Evolutionary conservation across 2,113 vertebrate genomes (phyloP), one percentile per base, ranked within the genome.

Genomic region (Porphyrio hochstetteri): DNA sequence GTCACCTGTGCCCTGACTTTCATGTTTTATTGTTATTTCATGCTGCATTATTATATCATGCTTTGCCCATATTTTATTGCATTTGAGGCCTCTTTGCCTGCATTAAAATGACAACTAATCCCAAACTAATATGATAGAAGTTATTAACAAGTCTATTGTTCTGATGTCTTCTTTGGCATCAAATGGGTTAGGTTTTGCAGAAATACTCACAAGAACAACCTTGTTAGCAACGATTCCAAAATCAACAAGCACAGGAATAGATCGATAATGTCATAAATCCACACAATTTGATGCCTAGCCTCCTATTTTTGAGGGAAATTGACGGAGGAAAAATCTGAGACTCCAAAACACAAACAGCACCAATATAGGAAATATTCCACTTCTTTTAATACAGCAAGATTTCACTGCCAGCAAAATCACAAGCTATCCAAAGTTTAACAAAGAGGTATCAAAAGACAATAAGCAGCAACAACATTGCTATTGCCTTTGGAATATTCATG

Each of bases 381-480:
- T 74, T 61, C 55, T 82, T 84, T 79, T 90, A 88, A 46, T 71
- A 82, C 60, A 87, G 74, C 64, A 92, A 93, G 77, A 33, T 21
- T 77, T 93, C 46, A 55, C 52, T 92, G 70, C 78, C 92, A 93
- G 55, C 55, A 89, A 93, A 93, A 95, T 91, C 79, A 91, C 81
- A 86, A 57, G 16, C 88, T 93, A 91, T 84, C 89, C 93, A 90
- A 82, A 82, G 18, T 93, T 91, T 86, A 84, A 93, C 78, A 96
- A 96, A 95, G 65, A 88, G 28, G 33, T 76, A 75, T 80, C 63
- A 92, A 96, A 93, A 92, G 63, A 70, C 68, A 81, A 74, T 42
- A 44, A 95, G 64, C 74, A 95, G 42, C 56, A 95, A 64, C 25
- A 83, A 55, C 29, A 40, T 63, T 52, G 52, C 11, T 28, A 88